Evolutionary conservation across 2,888 invertebrate species (phyloP), one percentile per base, ranked within the genome.

Genomic region (Nematopogon swammerdamellus): DNA sequence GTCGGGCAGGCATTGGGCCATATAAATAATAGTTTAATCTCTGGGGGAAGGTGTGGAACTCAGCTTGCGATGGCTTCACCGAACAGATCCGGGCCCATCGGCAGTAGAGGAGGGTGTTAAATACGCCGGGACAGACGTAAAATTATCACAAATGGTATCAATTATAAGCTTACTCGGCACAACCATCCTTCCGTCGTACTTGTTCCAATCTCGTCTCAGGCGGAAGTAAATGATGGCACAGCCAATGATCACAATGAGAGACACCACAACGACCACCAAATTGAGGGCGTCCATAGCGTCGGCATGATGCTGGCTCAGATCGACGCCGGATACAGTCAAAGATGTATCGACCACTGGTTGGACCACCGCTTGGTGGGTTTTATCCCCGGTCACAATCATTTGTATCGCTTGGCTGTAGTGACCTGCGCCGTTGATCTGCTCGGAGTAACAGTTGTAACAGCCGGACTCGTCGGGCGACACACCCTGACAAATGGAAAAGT

Each of bases 361-460:
- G n/a, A 36, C n/a, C 11, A 8, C 3, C 3, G 36, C 8, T 14
- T 36, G 36, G 70, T 60, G 56, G 75, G 75, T 55, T 65, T 50
- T 42, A 72, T 62, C n/a, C 2, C 75, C 80, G 53, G 73, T 79
- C 0, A 86, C 86, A 46, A 85, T 68, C 68, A 87, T 77, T 60
- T 85, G 81, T 19, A 86, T 81, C 52, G 81, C 73, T 44, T 82
- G 80, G 19, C 84, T 75, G 50, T 81, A 80, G 18, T 82, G 68
- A 3, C 79, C 72, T 49, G 71, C 67, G 46, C 81, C 76, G 57
- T 70, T 70, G 46, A 86, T 61, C 46, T 82, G 82, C 60, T 75
- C 82, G 3, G 87, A 86, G 50, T 86, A 64, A 59, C 87, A 88
- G 60, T 81, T 82, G 63, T 88, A 87, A 53, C 80, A 75, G 1